Conservation (phyloP, 2,113 vertebrate species). For the Hiodon alosoides region DNA sequence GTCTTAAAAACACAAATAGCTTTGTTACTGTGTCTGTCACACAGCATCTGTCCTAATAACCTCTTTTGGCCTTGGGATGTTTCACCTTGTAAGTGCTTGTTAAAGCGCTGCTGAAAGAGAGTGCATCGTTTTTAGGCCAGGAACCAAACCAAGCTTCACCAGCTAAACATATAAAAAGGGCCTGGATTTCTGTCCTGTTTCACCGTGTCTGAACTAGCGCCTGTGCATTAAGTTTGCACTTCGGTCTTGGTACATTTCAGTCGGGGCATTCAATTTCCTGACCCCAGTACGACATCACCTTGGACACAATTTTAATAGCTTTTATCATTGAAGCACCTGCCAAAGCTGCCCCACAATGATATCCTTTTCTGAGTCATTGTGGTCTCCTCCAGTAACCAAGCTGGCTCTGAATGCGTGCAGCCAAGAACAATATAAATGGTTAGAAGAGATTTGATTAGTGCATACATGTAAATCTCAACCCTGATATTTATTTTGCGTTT, state of each 20-base stretch:
- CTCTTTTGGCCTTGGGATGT: background rate
- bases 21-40: background rate
- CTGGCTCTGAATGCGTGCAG: background rate
- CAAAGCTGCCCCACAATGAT: background rate
- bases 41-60: slow-evolving; percentile 11
- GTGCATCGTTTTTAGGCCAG: background rate
- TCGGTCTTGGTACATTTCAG: background rate
- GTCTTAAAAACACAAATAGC: background rate
- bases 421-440: too few relatives aligned
- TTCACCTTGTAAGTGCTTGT: background rate
- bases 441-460: too few relatives aligned
- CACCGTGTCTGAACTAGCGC: too few relatives aligned
- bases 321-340: background rate
- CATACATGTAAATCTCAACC: too few relatives aligned
- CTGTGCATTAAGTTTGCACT: too few relatives aligned
- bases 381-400: background rate
- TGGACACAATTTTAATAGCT: background rate
- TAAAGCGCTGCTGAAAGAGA: background rate
- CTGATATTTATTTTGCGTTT: too few relatives aligned
- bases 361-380: background rate
- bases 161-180: too few relatives aligned
- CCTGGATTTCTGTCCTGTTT: too few relatives aligned
- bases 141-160: background rate
- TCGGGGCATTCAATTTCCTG: background rate
- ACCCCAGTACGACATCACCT: background rate